Conservation (phyloP, 2,113 vertebrate genomes). For the Mastomys coucha region DNA sequence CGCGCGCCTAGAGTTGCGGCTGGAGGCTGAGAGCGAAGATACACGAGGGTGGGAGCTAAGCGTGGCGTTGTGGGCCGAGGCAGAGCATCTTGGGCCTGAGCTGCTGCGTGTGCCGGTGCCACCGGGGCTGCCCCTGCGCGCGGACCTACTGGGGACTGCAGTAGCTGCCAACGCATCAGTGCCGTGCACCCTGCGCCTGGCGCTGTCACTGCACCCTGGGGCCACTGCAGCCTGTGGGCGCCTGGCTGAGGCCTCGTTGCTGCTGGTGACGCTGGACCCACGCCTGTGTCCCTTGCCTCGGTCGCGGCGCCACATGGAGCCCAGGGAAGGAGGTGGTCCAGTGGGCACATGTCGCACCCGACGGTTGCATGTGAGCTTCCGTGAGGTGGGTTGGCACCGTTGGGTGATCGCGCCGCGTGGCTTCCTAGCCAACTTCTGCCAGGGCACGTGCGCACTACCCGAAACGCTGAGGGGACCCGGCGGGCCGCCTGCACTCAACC, state of each 20-base stretch:
- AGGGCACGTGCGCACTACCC: slow-evolving; percentile 94
- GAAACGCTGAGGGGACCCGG: slow-evolving; percentile 85
- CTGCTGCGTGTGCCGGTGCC: slow-evolving; percentile 88
- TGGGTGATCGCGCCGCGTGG: slow-evolving; percentile 98
- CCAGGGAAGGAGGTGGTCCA: background rate
- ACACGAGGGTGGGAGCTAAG: slow-evolving; percentile 85
- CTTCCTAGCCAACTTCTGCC: slow-evolving; percentile 96
- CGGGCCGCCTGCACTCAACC: slow-evolving; percentile 94
- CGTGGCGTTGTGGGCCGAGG: slow-evolving; percentile 82
- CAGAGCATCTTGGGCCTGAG: slow-evolving; percentile 55
- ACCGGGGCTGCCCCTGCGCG: slow-evolving; percentile 83
- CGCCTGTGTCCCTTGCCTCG: slow-evolving; percentile 87
- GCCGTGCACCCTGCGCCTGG: slow-evolving; percentile 85
- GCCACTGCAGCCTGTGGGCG: rapidly evolving
- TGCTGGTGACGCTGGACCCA: slow-evolving; percentile 91
- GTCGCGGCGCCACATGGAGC: slow-evolving; percentile 83
- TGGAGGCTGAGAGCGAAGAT: slow-evolving; percentile 83
- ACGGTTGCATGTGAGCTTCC: slow-evolving; percentile 94
- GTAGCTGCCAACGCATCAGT: slow-evolving; percentile 45
- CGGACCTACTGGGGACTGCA: slow-evolving; percentile 85
- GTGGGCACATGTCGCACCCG: slow-evolving; percentile 92
- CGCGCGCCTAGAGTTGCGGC: slow-evolving; percentile 91
- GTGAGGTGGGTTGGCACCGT: slow-evolving; percentile 96
- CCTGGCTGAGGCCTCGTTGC: slow-evolving; percentile 83
- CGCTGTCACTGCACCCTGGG: slow-evolving; percentile 85